A percentile compares a stretch with the other conserved stretches of the same genome.
Conservation (phyloP, 2,888 invertebrate species). For the Lymantria monacha region DNA sequence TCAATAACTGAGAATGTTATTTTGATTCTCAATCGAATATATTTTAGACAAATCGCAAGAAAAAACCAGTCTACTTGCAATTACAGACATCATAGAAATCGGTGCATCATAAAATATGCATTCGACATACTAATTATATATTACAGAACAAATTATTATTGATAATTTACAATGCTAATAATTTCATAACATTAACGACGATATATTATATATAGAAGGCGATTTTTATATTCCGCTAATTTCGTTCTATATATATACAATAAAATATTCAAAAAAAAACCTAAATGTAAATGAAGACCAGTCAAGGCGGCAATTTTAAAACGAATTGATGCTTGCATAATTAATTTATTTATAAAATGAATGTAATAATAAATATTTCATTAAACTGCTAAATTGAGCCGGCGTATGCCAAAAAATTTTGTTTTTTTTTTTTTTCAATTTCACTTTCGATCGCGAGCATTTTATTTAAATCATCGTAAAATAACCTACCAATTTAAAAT, state of each 20-base stretch:
- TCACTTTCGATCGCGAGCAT: constrained; percentile 12
- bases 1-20: not conserved
- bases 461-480: constrained; percentile 9
- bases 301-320: not conserved
- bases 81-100: not conserved
- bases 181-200: not conserved
- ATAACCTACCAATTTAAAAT: constrained; percentile 15
- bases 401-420: not conserved
- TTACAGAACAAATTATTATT: not conserved
- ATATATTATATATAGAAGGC: not conserved
- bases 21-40: not conserved
- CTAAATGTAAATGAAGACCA: not conserved
- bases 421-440: not conserved
- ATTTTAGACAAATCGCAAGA: not conserved
- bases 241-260: not conserved
- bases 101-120: not conserved
- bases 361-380: not conserved
- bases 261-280: not conserved
- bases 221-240: not conserved
- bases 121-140: not conserved
- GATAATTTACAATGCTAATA: not conserved
- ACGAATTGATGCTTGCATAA: not conserved
- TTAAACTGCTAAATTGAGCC: not conserved
- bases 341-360: not conserved
- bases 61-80: not conserved